These are phyloP conservation scores for Torymus auratus DNA, from an alignment of 2,888 invertebrate genomes.

Conservation along the genomic window DNA sequence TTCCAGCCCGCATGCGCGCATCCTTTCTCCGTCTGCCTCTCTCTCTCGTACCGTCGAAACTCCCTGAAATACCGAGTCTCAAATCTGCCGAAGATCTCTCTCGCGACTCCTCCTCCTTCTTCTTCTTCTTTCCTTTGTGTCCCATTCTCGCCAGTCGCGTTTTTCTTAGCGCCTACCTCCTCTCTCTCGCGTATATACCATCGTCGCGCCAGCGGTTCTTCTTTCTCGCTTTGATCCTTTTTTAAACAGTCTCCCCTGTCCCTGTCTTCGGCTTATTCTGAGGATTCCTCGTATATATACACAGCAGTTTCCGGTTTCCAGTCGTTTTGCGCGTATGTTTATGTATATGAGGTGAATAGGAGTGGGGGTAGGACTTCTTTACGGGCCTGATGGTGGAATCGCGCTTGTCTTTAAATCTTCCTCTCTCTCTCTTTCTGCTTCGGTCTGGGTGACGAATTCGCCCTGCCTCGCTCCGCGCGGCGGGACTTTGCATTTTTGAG, in stretches of 20 bases:
- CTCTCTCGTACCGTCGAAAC: constrained; percentile 14
- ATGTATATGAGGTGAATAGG: constrained; percentile 19
- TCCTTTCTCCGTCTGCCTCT: constrained; percentile 18
- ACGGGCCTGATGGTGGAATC: no score
- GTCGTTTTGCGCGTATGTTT: constrained; percentile 20
- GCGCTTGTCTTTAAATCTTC: constrained; percentile 39
- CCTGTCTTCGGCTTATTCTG: constrained; percentile 2
- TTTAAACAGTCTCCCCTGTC: not conserved
- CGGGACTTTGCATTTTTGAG: not conserved
- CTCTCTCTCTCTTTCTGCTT: not conserved
- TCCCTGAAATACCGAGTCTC: constrained; percentile 27
- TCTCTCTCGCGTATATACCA: constrained; percentile 4
- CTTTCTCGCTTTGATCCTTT: not conserved
- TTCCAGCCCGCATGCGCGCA: not conserved
- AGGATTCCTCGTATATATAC: constrained; percentile 15
- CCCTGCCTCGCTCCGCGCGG: constrained; percentile 1
- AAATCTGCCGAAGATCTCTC: constrained; percentile 46
- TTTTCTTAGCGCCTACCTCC: not conserved
- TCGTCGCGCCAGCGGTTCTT: not conserved
- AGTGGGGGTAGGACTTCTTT: not conserved
- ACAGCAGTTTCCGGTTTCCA: constrained; percentile 48
- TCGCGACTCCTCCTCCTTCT: constrained; percentile 24
- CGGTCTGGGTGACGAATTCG: constrained; percentile 36
- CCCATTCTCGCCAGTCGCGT: not conserved
- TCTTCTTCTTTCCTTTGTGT: not conserved